A percentile compares a stretch with the other conserved stretches of the same genome.
phyloP scores from a whole-genome alignment of 2,888 invertebrate species.

The Autographa gamma region DNA sequence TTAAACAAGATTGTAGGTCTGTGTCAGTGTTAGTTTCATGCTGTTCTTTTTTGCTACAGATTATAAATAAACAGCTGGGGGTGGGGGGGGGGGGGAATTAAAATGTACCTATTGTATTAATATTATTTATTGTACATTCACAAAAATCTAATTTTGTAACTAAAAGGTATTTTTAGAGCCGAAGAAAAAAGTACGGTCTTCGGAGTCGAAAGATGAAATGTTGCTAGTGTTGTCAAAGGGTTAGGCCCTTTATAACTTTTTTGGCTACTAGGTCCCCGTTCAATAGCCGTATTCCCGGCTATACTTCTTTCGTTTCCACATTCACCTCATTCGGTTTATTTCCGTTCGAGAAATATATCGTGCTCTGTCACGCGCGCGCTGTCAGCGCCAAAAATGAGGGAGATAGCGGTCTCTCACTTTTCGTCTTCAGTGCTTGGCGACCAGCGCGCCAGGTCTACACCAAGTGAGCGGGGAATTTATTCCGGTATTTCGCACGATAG shows the following conservation, averaged over 20 bases:
- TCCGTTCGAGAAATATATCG: constrained; percentile 51
- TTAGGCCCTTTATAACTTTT: constrained; percentile 3
- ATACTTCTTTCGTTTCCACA: constrained; percentile 77
- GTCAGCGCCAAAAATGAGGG: constrained; percentile 48
- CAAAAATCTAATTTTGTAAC: too few species aligned
- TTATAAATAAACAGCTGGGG: neutral
- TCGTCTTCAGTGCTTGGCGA: constrained; percentile 60
- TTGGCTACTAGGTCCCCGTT: constrained; percentile 60
- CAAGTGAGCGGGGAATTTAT: constrained; percentile 75
- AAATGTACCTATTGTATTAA: neutral
- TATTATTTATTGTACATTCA: too few species aligned
- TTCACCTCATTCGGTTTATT: constrained; percentile 74
- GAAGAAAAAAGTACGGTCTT: neutral
- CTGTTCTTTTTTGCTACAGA: neutral
- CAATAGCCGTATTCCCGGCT: constrained; percentile 65
- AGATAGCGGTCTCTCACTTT: constrained; percentile 60
- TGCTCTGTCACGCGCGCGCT: constrained; percentile 63
- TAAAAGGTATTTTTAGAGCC: too few species aligned
- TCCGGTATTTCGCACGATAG: constrained; percentile 73
- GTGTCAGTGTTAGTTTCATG: neutral
- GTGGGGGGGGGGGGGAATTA: neutral
- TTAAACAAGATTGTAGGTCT: constrained; percentile 21
- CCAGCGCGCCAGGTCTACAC: constrained; percentile 65
- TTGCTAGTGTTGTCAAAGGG: neutral
- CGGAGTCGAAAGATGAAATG: neutral